phyloP scores from a whole-genome alignment of 2,888 invertebrate species.

The Drosophila dives region DNA sequence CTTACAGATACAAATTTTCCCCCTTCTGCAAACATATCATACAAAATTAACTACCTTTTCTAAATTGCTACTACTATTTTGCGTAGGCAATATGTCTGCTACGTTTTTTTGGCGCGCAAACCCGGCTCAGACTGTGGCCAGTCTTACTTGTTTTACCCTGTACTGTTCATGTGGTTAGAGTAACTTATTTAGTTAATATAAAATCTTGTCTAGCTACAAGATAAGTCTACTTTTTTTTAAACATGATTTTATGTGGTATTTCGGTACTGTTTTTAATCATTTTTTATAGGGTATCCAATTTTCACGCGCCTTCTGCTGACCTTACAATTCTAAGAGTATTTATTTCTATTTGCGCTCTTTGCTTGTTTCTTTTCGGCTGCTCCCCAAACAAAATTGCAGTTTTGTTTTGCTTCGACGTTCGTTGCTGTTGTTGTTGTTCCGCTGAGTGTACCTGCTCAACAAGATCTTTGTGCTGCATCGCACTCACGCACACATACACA shows the following conservation, averaged over 20 bases:
- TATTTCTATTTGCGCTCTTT: slow-evolving; percentile 40
- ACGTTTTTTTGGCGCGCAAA: slow-evolving; percentile 50
- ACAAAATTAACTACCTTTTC: slow-evolving; percentile 28
- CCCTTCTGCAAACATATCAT: too few species aligned
- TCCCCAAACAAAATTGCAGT: slow-evolving; percentile 59
- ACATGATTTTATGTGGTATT: background rate
- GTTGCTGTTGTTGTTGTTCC: slow-evolving; percentile 45
- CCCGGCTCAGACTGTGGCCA: background rate
- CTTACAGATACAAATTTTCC: background rate
- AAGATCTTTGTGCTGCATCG: slow-evolving; percentile 72
- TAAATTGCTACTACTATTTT: slow-evolving; percentile 39
- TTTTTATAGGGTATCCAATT: slow-evolving; percentile 14
- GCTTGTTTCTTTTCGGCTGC: slow-evolving; percentile 18
- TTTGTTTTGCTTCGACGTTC: slow-evolving; percentile 83
- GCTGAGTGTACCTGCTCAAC: slow-evolving; percentile 69
- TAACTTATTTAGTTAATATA: background rate
- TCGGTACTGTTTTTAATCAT: background rate
- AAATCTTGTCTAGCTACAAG: background rate
- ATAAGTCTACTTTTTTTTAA: background rate
- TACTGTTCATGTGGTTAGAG: background rate
- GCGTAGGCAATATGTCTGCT: slow-evolving; percentile 21
- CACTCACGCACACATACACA: slow-evolving; percentile 27
- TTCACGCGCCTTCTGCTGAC: slow-evolving; percentile 2
- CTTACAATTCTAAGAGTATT: slow-evolving; percentile 39
- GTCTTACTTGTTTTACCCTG: background rate